phyloP scores from a whole-genome alignment of 2,113 vertebrate genomes.

The Ochotona curzoniae region DNA sequence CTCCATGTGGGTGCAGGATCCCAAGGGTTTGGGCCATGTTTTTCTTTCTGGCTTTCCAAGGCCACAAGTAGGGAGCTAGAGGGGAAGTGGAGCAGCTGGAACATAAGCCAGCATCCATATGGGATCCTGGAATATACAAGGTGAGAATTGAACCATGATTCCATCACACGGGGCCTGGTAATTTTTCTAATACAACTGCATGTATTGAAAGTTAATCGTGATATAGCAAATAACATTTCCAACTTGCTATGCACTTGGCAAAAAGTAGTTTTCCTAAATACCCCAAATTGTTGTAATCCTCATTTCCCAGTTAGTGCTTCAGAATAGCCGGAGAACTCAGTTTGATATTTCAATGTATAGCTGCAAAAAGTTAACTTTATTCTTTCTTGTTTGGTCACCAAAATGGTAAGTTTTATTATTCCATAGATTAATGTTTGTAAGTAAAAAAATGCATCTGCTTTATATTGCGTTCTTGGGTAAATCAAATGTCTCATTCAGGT shows the following conservation, averaged over 20 bases:
- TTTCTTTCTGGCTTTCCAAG: too few relatives aligned
- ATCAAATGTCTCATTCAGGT: constrained; percentile 81
- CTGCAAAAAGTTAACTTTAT: constrained; percentile 74
- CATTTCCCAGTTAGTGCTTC: constrained; percentile 73
- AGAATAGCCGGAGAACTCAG: constrained; percentile 71
- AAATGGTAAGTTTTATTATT: constrained; percentile 74
- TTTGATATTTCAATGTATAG: constrained; percentile 73
- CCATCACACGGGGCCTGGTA: too few relatives aligned
- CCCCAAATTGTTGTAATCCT: constrained; percentile 45
- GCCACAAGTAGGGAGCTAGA: too few relatives aligned
- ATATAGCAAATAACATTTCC: neutral
- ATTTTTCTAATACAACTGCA: neutral
- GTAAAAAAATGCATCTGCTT: constrained; percentile 77
- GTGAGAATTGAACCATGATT: too few relatives aligned
- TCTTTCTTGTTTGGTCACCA: constrained; percentile 76
- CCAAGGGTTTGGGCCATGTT: too few relatives aligned
- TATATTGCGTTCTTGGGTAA: constrained; percentile 77
- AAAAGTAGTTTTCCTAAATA: neutral
- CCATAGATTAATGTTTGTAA: constrained; percentile 69
- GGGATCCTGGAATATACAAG: too few relatives aligned
- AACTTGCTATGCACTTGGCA: neutral
- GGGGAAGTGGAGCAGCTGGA: too few relatives aligned
- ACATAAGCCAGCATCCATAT: too few relatives aligned
- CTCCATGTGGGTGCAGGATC: too few relatives aligned
- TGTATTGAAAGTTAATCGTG: neutral